phyloP scores from a whole-genome alignment of 2,113 vertebrate genomes.

The Daphoenositta chrysoptera region DNA sequence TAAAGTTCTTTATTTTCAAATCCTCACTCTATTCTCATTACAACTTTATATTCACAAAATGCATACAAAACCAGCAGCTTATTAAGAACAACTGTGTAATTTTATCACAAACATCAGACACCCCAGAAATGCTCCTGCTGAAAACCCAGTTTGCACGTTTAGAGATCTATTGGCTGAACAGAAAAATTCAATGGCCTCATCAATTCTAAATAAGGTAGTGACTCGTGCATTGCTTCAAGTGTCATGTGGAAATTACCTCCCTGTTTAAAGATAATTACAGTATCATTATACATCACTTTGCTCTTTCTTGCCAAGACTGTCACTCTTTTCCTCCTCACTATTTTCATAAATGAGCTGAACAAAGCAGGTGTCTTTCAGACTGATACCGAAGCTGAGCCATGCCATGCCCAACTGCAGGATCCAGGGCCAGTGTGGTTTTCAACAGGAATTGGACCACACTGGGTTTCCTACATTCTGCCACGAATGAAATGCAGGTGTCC shows the following conservation, averaged over 20 bases:
- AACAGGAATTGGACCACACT: background rate
- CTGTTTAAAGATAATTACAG: background rate
- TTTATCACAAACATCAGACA: background rate
- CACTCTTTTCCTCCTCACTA: background rate
- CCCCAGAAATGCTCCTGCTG: background rate
- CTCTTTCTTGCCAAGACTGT: background rate
- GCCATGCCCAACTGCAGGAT: accelerated
- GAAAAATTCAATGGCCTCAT: background rate
- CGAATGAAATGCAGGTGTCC: background rate
- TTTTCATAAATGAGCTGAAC: background rate
- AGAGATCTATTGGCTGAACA: background rate
- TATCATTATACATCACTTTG: background rate
- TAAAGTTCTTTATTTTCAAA: background rate
- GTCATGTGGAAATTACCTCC: background rate
- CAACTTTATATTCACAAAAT: background rate
- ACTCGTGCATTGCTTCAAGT: background rate
- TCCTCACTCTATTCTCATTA: background rate
- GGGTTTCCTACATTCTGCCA: background rate
- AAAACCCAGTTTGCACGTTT: background rate
- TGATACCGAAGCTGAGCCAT: background rate
- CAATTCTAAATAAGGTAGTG: background rate
- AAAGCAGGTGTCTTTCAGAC: background rate
- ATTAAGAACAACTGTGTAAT: background rate
- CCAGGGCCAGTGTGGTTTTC: background rate
- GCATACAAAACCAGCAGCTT: background rate